A percentile compares a stretch with the other conserved stretches of the same genome.
Evolutionary conservation across 1,140 invertebrate species (phyloP).

Genomic region (Paraescarpia echinospica): DNA sequence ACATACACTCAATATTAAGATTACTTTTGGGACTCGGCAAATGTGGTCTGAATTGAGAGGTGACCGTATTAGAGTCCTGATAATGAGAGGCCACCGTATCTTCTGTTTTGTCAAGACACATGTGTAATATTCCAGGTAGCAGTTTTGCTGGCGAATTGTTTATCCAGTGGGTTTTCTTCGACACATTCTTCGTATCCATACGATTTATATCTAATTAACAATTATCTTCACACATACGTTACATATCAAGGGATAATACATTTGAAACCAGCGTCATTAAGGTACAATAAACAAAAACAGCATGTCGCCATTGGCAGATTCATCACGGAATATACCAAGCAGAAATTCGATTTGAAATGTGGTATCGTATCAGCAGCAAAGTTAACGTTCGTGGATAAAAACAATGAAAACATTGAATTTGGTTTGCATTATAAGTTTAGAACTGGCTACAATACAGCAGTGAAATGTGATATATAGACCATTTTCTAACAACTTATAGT

Average conservation of each 20-base stretch:
- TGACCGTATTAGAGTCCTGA: too few relatives aligned
- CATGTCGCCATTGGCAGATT: background rate
- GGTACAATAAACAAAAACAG: background rate
- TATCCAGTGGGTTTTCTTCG: background rate
- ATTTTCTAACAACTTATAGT: too few relatives aligned
- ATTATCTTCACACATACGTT: too few relatives aligned
- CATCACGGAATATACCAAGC: background rate
- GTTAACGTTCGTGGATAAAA: too few relatives aligned
- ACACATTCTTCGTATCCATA: background rate
- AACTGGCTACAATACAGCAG: too few relatives aligned
- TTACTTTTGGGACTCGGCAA: too few relatives aligned
- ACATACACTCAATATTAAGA: too few relatives aligned
- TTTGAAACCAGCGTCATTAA: background rate
- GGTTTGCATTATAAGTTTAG: too few relatives aligned
- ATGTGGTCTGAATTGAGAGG: too few relatives aligned
- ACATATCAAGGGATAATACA: background rate
- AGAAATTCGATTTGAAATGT: background rate
- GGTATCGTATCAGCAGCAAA: background rate
- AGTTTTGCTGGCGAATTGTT: background rate
- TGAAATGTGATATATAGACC: too few relatives aligned
- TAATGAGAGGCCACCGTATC: background rate
- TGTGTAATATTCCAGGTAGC: background rate
- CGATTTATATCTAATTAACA: too few relatives aligned
- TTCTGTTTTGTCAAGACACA: background rate
- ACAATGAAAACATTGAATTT: too few relatives aligned